Conservation (phyloP, 2,888 invertebrate species). For the Chydorus sphaericus region DNA sequence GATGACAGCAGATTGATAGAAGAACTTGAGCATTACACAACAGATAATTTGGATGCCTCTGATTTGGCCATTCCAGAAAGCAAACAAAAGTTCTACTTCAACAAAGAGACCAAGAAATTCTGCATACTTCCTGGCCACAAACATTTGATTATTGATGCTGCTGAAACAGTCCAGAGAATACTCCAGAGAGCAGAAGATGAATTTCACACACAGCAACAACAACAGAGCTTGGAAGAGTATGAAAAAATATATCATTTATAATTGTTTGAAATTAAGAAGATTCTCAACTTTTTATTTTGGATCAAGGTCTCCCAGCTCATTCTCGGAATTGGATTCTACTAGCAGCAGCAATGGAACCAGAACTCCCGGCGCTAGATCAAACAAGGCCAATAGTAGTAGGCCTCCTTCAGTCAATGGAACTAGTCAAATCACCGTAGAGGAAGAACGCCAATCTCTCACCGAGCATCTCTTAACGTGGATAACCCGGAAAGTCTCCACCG, state of each 20-base stretch:
- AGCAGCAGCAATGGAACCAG: too few species aligned
- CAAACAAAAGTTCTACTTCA: background rate
- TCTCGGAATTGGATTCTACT: too few species aligned
- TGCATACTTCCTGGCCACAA: background rate
- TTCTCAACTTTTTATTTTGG: too few species aligned
- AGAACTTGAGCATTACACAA: background rate
- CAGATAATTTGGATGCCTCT: background rate
- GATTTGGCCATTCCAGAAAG: background rate
- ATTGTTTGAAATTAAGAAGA: too few species aligned
- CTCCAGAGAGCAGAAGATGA: background rate
- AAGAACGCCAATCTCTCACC: background rate
- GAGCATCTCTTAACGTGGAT: background rate
- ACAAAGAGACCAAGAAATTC: background rate
- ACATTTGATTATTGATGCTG: background rate
- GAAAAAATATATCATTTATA: too few species aligned
- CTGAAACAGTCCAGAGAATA: background rate
- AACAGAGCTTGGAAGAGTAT: too few species aligned
- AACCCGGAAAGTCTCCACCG: background rate
- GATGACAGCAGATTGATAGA: background rate
- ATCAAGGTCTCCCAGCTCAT: too few species aligned
- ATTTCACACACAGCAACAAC: too few species aligned
- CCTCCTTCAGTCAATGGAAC: too few species aligned
- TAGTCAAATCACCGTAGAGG: too few species aligned
- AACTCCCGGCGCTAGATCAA: too few species aligned
- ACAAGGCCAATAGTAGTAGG: too few species aligned